Evolutionary conservation across 2,797 vertebrate genomes (phyloP).

Genomic region (Molossus alvarezi): DNA sequence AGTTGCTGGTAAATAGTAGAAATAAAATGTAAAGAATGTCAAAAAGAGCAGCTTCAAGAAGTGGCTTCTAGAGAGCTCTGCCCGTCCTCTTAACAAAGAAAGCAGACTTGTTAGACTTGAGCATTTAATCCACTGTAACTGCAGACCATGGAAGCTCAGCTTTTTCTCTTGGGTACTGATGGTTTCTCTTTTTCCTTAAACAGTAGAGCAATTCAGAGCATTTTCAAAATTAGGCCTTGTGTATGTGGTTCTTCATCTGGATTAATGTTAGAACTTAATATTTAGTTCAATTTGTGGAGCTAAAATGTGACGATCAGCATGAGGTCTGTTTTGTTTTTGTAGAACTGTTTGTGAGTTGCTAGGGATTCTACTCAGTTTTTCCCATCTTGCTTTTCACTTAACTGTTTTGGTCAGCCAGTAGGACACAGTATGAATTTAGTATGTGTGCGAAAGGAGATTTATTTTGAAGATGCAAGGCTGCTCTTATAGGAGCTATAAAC

Average conservation of each 20-base stretch:
- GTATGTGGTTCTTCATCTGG: slow-evolving; percentile 69
- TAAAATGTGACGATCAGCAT: slow-evolving; percentile 7
- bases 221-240: slow-evolving; percentile 56
- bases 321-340: slow-evolving; percentile 69
- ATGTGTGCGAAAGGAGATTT: slow-evolving; percentile 62
- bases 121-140: neutral
- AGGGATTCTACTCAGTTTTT: slow-evolving; percentile 72
- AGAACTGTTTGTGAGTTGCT: slow-evolving; percentile 76
- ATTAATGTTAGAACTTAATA: slow-evolving; percentile 71
- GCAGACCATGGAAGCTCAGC: neutral
- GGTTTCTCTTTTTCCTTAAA: slow-evolving; percentile 29
- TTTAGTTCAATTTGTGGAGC: slow-evolving; percentile 48
- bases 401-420: slow-evolving; percentile 60
- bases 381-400: slow-evolving; percentile 66
- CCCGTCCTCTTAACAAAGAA: neutral
- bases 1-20: slow-evolving; percentile 41
- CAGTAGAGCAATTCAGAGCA: slow-evolving; percentile 52
- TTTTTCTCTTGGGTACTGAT: neutral
- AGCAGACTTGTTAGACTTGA: neutral
- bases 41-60: neutral
- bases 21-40: slow-evolving; percentile 55
- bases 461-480: neutral
- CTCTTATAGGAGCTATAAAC: neutral
- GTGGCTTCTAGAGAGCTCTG: neutral
- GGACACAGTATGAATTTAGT: slow-evolving; percentile 69